Evolutionary conservation across 2,888 invertebrate genomes (phyloP), one percentile per base, ranked within the genome.

Genomic region (Nipponacmea schrenckii): DNA sequence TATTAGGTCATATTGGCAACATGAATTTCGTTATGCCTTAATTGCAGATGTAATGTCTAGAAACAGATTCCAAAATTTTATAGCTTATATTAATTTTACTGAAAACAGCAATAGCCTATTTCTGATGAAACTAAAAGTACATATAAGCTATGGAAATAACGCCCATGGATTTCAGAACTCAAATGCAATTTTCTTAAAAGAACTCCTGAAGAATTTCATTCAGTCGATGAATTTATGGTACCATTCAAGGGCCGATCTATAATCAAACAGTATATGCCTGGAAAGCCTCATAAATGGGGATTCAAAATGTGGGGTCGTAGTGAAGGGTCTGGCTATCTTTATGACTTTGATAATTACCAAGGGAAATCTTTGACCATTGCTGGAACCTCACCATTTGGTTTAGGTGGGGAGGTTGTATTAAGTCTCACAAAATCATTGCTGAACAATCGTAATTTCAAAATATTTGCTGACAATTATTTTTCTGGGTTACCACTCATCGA

Each of bases 191-290:
- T 79, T 50, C 44, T 64, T 45, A 78, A 75, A 69, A 72, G 84
- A 67, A 77, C 80, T 71, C 78, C 80, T 27, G 81, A 83, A 70
- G 84, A 85, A 70, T 67, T 79, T 45, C 68, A 76, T 63, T 74
- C 79, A 15, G 71, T 84, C 31, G 84, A 86, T 74, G 83, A 86
- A 70, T 71, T 81, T 15, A 84, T 83, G 73, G 79, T 81, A 7
- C 81, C 84, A 27, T 85, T 83, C 79, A 85, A 83, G 73, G 82
- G 84, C 4, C 70, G 76, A 31, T 69, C 62, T 8, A 71, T 69
- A 68, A 44, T 76, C n/a, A 74, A 68, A 63, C 73, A 76, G 50
- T 77, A 75, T 64, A 69, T 78, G 27, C 64, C 65, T 7, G 66
- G 68, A 5, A 76, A 79, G 62, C 75, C 77, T 14, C 68, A 77